Base-by-base conservation (phyloP, 2,797 vertebrate genomes). In the Scyliorhinus canicula region DNA sequence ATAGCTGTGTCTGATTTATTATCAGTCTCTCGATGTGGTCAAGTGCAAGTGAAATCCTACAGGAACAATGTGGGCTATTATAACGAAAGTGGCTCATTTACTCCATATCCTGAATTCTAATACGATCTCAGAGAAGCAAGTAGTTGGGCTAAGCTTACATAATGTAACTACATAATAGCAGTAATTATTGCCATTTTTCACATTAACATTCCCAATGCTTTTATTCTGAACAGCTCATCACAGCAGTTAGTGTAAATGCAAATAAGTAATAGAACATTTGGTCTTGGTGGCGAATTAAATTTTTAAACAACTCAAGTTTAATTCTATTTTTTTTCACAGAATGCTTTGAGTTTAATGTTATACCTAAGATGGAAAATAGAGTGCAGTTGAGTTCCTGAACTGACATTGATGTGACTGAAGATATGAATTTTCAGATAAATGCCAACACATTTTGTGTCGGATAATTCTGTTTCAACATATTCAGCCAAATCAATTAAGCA, bases 1-100 rank as follows among this genome's bases (percentile, higher is more conserved):
- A 74, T 71, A 55, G 67, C 28, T 94, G n/a, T 50, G 28, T 94
- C 44, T 94, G 67, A 94, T 94, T 93, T 93, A 67, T 93, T 44
- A 44, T 93, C 63, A 74, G 31, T 94, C 93, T 19, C 31, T 74
- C 47, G n/a, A n/a, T 55, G 24, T 91, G 28, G 16, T 74, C 93
- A 71, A 94, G 28, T 74, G 19, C 65, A 71, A 71, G 67, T 94
- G 67, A 94, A 94, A 55, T 52, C 74, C 71, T 55, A 55, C 67
- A 74, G 14, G 67, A 67, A 93, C 63, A 67, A 94, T 94, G 93
- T 74, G 47, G 19, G 67, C 31, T 74, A 74, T 94, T 94, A 74
- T 21, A 71, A 19, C 47, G 74, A 74, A 94, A 69, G 1, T 94
- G 65, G 69, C 31, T 74, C 67, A 94, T 94, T 94, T 94, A n/a